These are phyloP conservation scores for Pseudolaguvia tuberculata DNA, from an alignment of 2,113 vertebrate species.

Conservation along the genomic window DNA sequence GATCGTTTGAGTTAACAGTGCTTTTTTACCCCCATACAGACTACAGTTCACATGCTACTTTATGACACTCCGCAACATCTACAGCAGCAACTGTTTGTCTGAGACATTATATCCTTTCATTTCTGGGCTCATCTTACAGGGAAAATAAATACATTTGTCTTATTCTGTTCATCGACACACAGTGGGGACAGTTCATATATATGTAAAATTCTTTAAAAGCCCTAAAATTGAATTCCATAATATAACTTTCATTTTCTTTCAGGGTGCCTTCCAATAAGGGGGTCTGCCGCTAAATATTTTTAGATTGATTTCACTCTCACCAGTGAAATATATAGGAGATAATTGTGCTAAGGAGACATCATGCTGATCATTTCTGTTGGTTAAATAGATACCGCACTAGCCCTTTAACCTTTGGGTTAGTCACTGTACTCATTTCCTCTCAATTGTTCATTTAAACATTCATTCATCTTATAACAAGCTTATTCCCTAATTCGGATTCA, in stretches of 20 bases:
- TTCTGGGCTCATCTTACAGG: slow-evolving; percentile 9
- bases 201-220: slow-evolving; percentile 18
- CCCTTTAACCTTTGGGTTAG: slow-evolving; percentile 39
- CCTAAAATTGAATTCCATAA: slow-evolving; percentile 10
- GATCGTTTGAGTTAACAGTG: slow-evolving; percentile 42
- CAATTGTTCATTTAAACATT: slow-evolving; percentile 10
- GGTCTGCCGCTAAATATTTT: slow-evolving; percentile 15
- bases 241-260: slow-evolving; percentile 1
- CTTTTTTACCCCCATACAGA: not conserved
- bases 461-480: no score
- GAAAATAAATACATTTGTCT: not conserved
- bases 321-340: not conserved
- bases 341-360: slow-evolving; percentile 27
- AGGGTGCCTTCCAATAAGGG: not conserved
- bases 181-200: slow-evolving; percentile 2
- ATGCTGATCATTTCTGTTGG: slow-evolving; percentile 18
- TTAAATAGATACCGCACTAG: slow-evolving; percentile 20
- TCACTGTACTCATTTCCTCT: slow-evolving; percentile 17
- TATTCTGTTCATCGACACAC: not conserved
- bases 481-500: no score
- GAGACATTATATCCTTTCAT: slow-evolving; percentile 1
- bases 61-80: slow-evolving; percentile 22
- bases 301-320: not conserved
- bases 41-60: slow-evolving; percentile 39
- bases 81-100: slow-evolving; percentile 4